Evolutionary conservation across 2,888 invertebrate species (phyloP), one percentile per base, ranked within the genome.

Genomic region (Galeruca laticollis): DNA sequence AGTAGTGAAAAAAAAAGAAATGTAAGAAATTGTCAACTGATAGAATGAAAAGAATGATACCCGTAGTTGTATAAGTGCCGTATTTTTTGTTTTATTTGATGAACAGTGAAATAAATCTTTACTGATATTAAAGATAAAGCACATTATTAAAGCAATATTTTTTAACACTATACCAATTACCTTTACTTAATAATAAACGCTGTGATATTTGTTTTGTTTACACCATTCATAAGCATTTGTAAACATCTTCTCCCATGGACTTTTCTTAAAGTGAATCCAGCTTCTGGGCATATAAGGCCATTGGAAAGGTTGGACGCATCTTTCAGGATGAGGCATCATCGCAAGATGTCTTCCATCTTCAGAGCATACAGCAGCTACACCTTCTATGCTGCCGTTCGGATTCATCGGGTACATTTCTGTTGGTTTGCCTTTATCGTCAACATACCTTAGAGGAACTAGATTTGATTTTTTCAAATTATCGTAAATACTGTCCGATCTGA

Each of bases 261-360:
- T 93, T 77, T 89, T 89, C 69, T 88, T 86, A 71, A 88, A 86
- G 31, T 83, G 81, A 2, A 81, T 78, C 83, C 89, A 89, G 65
- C 85, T 84, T 8, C 85, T 82, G 8, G 90, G 90, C 75, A 87
- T 85, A 82, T 92, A 91, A 1, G 97, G 93, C 91, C 97, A 96
- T 85, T 98, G 98, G 93, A 96, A 97, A 77, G 92, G 90, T 77
- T 94, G 88, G 8, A 76, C 80, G 82, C 95, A 96, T 72, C 98
- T 90, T 86, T 99, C 99, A 0, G 99, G 98, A 87, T 99, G 99
- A 2, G 99, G 99, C 99, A 99, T 99, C 90, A 99, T 90, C 0
- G 98, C 99, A 77, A 98, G 88, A 86, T 99, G 98, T 4, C 98
- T 91, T 0, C 98, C 99, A 86, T 98, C 93, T 1, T 84, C 81